Conservation (phyloP, 35 echinoderm and acorn worm species). For the Amphiura filiformis region DNA sequence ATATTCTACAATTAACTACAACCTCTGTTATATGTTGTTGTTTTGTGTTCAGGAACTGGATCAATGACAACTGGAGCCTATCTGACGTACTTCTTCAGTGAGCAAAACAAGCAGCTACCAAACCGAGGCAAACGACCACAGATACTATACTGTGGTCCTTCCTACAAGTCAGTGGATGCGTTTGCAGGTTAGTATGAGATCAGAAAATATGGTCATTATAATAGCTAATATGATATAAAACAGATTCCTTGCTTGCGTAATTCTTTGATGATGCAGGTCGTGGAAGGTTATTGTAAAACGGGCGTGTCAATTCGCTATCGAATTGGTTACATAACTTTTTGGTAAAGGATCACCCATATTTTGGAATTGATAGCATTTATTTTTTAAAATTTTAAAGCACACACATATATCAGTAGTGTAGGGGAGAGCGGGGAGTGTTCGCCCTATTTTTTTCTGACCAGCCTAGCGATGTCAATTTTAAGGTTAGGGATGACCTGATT, state of each 20-base stretch:
- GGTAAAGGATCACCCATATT: too few species aligned
- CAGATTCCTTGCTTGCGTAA: background rate
- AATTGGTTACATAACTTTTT: too few species aligned
- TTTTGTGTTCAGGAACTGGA: conserved; percentile 53
- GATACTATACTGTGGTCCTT: conserved; percentile 83
- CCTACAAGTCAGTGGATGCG: conserved; percentile 80
- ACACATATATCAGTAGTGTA: too few species aligned
- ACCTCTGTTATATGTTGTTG: background rate
- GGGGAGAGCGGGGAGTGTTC: too few species aligned
- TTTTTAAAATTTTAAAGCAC: too few species aligned
- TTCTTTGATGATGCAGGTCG: too few species aligned
- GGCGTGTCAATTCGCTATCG: too few species aligned
- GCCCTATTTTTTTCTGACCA: too few species aligned
- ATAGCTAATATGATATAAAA: background rate
- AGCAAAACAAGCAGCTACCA: conserved; percentile 38
- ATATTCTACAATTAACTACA: background rate
- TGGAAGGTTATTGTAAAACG: too few species aligned
- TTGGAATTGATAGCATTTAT: too few species aligned
- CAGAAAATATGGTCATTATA: background rate
- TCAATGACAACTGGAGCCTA: conserved; percentile 61
- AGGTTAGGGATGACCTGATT: too few species aligned
- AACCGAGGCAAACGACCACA: conserved; percentile 17
- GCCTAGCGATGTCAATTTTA: too few species aligned
- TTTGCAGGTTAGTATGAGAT: conserved; percentile 66
- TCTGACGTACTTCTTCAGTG: conserved; percentile 33